Conservation (phyloP, 2,888 invertebrate species). For the Cantharis nigra region DNA sequence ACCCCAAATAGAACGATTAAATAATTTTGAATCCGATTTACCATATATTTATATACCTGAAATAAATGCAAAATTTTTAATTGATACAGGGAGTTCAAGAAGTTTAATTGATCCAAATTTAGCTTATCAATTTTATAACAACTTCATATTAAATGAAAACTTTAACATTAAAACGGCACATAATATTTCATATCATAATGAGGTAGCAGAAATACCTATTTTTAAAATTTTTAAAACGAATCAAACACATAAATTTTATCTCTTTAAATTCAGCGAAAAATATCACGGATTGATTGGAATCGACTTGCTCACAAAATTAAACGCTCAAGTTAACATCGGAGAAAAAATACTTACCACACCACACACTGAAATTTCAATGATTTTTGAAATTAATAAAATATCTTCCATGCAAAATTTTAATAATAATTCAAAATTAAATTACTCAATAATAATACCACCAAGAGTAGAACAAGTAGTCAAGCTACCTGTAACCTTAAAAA, state of each 20-base stretch:
- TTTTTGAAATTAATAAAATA: too few species aligned
- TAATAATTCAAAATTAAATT: not conserved
- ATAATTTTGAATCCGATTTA: not conserved
- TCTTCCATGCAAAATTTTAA: not conserved
- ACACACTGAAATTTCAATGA: too few species aligned
- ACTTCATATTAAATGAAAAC: not conserved
- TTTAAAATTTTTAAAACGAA: not conserved
- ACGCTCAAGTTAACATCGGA: too few species aligned
- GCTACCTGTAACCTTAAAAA: not conserved
- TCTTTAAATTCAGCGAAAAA: conserved; percentile 1
- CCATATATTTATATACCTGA: too few species aligned
- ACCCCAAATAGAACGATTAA: not conserved
- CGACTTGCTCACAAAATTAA: too few species aligned
- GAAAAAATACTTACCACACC: too few species aligned
- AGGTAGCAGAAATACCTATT: not conserved
- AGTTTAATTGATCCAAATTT: conserved; percentile 1
- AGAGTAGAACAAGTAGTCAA: not conserved
- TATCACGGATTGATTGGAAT: too few species aligned
- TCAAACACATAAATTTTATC: too few species aligned
- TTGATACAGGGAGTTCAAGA: not conserved
- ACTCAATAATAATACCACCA: not conserved
- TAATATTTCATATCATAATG: not conserved
- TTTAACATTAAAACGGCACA: not conserved
- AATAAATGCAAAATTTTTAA: conserved; percentile 4
- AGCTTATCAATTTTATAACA: conserved; percentile 1